Evolutionary conservation across 2,113 vertebrate genomes (phyloP), one percentile per base, ranked within the genome.

Genomic region (Alectura lathami): DNA sequence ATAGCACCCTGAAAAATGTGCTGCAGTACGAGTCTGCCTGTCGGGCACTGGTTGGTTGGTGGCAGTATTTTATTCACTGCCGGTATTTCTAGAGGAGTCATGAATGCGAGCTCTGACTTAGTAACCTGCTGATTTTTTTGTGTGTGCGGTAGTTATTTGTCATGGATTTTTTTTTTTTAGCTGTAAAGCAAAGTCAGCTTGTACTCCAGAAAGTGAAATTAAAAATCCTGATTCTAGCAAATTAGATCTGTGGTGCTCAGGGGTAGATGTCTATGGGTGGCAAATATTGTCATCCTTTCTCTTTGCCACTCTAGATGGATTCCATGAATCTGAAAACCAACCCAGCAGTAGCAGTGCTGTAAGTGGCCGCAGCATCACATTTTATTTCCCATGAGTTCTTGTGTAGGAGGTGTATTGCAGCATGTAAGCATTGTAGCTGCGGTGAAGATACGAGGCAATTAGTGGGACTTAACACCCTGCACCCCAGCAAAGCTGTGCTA

Each of bases 401-500:
- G 27, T 62, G n/a, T 7, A 29, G 30, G 62, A 42, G 7, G 5
- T 17, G 6, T 66, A 9, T 0, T 0, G 14, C 8, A 26, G 3
- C 17, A 6, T 2, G 1, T 15, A 34, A 34, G 11, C 17, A 16
- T 51, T 63, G 21, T 51, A 57, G 27, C 21, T 70, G 64, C 6
- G 27, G 6, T 62, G 6, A 15, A 48, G 79, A 57, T 88, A 43
- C 15, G 29, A 36, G 15, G 16, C 18, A 76, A 1, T 38, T 76
- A 64, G n/a, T 53, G n/a, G 13, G 6, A 21, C 17, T 2, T 70
- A 70, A 50, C 6, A 38, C 8, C 11, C 12, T 1, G 0, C 63
- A 24, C 5, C 17, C 17, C 11, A 6, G 21, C 43, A 40, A 90
- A 45, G 3, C n/a, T 24, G 6, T 86, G 16, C 2, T 9, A 64